These are phyloP conservation scores for Eupithecia subfuscata DNA, from an alignment of 2,888 invertebrate genomes.

Conservation along the genomic window DNA sequence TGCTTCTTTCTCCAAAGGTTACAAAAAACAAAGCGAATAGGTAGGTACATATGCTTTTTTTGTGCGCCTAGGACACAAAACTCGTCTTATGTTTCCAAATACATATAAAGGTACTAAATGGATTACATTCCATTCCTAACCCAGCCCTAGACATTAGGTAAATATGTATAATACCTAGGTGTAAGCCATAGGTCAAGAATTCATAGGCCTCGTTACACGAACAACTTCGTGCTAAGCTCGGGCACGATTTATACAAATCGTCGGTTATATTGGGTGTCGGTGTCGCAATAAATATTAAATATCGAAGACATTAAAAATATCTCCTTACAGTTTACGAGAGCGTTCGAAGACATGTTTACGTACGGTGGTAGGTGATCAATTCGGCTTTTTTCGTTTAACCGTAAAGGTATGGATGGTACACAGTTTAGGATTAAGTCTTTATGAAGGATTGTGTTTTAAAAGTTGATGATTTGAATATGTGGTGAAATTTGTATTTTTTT, in stretches of 20 bases:
- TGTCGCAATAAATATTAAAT: conserved; percentile 83
- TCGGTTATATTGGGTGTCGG: conserved; percentile 80
- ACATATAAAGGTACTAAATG: background rate
- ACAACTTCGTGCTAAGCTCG: conserved; percentile 35
- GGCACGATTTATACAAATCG: conserved; percentile 73
- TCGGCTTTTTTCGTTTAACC: conserved; percentile 70
- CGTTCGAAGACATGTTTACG: conserved; percentile 79
- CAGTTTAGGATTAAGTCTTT: conserved; percentile 18
- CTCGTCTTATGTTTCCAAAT: background rate
- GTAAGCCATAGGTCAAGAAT: conserved; percentile 23
- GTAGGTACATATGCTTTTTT: no score
- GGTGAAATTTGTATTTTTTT: no score
- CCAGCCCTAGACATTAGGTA: background rate
- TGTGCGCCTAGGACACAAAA: background rate
- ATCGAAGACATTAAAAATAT: conserved; percentile 82
- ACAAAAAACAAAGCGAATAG: background rate
- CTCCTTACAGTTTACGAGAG: conserved; percentile 83
- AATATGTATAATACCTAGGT: background rate
- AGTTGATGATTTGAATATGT: background rate
- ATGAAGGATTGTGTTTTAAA: background rate
- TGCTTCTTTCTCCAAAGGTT: background rate
- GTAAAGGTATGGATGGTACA: conserved; percentile 35
- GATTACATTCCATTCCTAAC: background rate
- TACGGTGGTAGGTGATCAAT: conserved; percentile 75
- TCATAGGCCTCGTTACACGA: conserved; percentile 35